Conservation (phyloP, 23 tunicate species). For the Trididemnum nubilum region DNA sequence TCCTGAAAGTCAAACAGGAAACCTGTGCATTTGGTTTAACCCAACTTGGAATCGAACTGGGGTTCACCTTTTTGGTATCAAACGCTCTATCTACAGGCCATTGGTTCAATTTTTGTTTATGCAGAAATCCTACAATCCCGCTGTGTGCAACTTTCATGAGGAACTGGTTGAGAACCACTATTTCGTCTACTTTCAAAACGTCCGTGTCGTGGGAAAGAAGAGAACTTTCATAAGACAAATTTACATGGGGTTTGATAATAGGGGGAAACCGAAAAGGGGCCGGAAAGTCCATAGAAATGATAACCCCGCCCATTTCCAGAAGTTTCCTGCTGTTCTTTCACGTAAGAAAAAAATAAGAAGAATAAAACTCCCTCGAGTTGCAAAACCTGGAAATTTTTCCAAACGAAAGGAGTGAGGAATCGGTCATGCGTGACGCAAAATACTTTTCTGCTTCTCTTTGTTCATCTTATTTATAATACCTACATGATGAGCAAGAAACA, state of each 20-base stretch:
- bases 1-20: too few relatives aligned
- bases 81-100: too few relatives aligned
- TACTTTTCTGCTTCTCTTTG: too few relatives aligned
- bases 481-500: too few relatives aligned
- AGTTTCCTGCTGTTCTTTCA: not conserved
- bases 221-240: not conserved
- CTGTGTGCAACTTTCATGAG: slow-evolving; percentile 22
- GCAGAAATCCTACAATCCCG: not conserved
- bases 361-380: too few relatives aligned
- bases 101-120: not conserved
- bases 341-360: not conserved
- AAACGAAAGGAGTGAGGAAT: too few relatives aligned
- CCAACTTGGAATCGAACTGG: too few relatives aligned
- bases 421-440: too few relatives aligned
- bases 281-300: slow-evolving; percentile 1
- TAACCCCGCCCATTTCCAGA: slow-evolving; percentile 19
- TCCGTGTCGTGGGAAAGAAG: not conserved
- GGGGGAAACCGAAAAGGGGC: slow-evolving; percentile 6
- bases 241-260: slow-evolving; percentile 5
- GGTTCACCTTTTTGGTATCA: too few relatives aligned
- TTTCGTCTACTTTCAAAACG: slow-evolving; percentile 1
- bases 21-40: too few relatives aligned
- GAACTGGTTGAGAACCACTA: not conserved
- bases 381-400: too few relatives aligned
- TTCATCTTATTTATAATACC: too few relatives aligned